Evolutionary conservation across 2,113 vertebrate genomes (phyloP).

Genomic region (Pluvianellus socialis): DNA sequence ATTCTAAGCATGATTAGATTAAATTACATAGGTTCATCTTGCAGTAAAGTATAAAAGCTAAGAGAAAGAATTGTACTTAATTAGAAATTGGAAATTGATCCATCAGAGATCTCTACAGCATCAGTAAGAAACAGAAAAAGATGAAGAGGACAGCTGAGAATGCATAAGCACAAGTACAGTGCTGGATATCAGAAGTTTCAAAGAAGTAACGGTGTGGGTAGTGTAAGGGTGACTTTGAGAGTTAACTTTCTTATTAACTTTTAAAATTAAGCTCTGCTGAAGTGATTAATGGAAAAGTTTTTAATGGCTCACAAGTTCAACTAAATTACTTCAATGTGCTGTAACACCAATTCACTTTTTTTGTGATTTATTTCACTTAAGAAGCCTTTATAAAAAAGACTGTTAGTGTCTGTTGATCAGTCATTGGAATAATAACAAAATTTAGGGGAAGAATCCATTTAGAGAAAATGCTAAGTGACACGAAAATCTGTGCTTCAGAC

Average conservation of each 20-base stretch:
- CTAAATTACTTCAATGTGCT: neutral
- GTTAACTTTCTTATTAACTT: neutral
- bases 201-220: neutral
- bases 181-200: neutral
- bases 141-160: neutral
- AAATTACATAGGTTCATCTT: neutral
- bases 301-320: neutral
- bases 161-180: neutral
- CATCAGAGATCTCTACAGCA: neutral
- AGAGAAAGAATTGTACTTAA: neutral
- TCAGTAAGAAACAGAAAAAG: neutral
- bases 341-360: neutral
- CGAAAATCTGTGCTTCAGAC: neutral
- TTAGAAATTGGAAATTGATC: neutral
- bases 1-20: neutral
- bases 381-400: neutral
- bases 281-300: neutral
- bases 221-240: neutral
- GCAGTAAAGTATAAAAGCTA: neutral
- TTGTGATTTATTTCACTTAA: neutral
- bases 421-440: neutral
- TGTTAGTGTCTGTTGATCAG: neutral
- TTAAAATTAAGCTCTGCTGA: neutral
- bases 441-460: neutral
- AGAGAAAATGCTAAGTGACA: neutral